These are phyloP conservation scores for Corythaeola cristata DNA, from an alignment of 2,113 vertebrate genomes.

Conservation along the genomic window DNA sequence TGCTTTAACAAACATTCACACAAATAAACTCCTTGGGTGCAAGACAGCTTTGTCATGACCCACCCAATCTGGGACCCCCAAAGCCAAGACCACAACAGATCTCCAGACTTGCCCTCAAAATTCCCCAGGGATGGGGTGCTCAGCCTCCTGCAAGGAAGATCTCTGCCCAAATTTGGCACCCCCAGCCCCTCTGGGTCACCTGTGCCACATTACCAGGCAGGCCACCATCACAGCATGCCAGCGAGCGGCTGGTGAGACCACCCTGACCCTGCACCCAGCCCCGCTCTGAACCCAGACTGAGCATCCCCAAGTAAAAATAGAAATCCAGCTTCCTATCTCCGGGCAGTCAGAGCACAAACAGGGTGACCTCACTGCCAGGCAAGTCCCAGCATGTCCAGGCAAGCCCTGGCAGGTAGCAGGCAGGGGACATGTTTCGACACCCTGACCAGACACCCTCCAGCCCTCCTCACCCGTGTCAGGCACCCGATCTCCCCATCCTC, in stretches of 20 bases:
- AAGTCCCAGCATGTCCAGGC: slow-evolving; percentile 66
- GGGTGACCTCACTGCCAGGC: slow-evolving; percentile 62
- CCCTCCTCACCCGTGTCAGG: accelerated
- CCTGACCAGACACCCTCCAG: background rate
- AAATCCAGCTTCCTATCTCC: background rate
- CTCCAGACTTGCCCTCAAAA: no score
- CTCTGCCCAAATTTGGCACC: background rate
- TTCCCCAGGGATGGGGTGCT: background rate
- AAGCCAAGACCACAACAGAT: background rate
- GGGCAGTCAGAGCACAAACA: background rate
- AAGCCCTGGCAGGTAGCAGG: slow-evolving; percentile 55
- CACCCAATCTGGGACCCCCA: background rate
- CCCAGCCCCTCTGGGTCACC: background rate
- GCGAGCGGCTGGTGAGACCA: background rate
- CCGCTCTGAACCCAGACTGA: background rate
- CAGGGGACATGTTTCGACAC: background rate
- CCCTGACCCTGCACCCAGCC: background rate
- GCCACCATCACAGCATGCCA: accelerated
- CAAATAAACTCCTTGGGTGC: background rate
- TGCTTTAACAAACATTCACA: background rate
- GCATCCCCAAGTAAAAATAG: slow-evolving; percentile 58
- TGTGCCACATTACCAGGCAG: accelerated
- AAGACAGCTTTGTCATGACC: background rate
- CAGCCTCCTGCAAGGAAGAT: background rate
- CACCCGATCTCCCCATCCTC: background rate